Conservation (phyloP, 2,888 invertebrate species). For the Caenorhabditis imperialis region DNA sequence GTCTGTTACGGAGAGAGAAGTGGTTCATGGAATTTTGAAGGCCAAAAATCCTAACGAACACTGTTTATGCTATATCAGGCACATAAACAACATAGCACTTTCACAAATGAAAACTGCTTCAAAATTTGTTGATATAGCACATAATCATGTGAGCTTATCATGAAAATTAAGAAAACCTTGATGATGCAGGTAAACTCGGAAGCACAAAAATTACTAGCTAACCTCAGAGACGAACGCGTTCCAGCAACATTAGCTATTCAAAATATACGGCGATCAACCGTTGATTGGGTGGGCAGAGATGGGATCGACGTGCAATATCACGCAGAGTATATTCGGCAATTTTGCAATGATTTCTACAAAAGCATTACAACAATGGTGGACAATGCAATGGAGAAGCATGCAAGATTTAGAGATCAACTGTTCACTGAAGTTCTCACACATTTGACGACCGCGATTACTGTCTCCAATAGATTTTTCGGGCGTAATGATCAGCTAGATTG, state of each 20-base stretch:
- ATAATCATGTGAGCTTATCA: constrained; percentile 64
- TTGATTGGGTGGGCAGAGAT: constrained; percentile 96
- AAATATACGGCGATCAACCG: constrained; percentile 91
- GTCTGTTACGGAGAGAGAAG: constrained; percentile 98
- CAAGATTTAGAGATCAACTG: constrained; percentile 66
- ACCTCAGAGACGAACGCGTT: constrained; percentile 90
- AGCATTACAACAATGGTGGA: constrained; percentile 73
- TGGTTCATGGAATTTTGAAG: constrained; percentile 93
- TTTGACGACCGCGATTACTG: constrained; percentile 56
- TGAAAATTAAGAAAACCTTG: too few species aligned
- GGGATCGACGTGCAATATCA: constrained; percentile 90
- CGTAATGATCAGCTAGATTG: constrained; percentile 88
- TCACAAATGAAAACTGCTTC: constrained; percentile 94
- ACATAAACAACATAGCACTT: constrained; percentile 96
- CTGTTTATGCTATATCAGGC: constrained; percentile 88
- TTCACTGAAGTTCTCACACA: constrained; percentile 64
- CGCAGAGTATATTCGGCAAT: constrained; percentile 82
- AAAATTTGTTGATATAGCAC: constrained; percentile 92
- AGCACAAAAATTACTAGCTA: constrained; percentile 89
- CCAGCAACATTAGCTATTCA: constrained; percentile 90
- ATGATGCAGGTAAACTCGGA: constrained; percentile 89
- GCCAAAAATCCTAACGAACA: constrained; percentile 92
- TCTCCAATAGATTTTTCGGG: constrained; percentile 85
- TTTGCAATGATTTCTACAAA: constrained; percentile 71
- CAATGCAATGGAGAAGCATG: constrained; percentile 72